These are phyloP conservation scores for Cataglyphis hispanica DNA, from an alignment of 1,140 invertebrate species.

Conservation along the genomic window DNA sequence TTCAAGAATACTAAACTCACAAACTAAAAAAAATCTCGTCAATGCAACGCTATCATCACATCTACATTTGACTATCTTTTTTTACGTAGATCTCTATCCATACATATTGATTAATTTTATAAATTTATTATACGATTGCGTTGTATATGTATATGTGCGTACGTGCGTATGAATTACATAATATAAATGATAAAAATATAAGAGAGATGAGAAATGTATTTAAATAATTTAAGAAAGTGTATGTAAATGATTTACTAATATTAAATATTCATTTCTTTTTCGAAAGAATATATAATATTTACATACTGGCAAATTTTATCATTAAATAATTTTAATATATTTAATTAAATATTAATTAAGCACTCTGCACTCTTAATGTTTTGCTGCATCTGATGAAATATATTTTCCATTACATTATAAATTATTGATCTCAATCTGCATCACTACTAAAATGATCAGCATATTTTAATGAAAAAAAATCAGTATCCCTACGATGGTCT, in stretches of 20 bases:
- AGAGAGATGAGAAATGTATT: neutral
- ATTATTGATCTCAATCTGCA: neutral
- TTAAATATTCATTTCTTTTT: neutral
- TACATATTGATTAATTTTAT: slow-evolving; percentile 1
- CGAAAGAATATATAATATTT: neutral
- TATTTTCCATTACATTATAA: neutral
- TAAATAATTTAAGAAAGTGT: neutral
- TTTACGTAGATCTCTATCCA: neutral
- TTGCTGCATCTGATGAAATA: neutral
- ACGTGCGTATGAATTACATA: neutral
- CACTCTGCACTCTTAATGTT: neutral
- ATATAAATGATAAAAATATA: too few species aligned
- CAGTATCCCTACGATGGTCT: neutral
- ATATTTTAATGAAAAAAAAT: neutral
- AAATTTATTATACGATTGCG: neutral
- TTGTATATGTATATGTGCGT: neutral
- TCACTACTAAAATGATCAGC: neutral
- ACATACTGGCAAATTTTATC: neutral
- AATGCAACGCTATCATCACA: neutral
- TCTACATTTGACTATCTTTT: neutral
- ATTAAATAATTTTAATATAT: slow-evolving; percentile 9
- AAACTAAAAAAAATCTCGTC: slow-evolving; percentile 44
- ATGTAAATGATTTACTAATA: neutral
- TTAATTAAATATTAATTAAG: neutral
- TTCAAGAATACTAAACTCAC: slow-evolving; percentile 24